Percentiles rank a stretch among this genome's conserved stretches.
phyloP scores from a whole-genome alignment of 2,113 vertebrate genomes.

The Isichthys henryi region DNA sequence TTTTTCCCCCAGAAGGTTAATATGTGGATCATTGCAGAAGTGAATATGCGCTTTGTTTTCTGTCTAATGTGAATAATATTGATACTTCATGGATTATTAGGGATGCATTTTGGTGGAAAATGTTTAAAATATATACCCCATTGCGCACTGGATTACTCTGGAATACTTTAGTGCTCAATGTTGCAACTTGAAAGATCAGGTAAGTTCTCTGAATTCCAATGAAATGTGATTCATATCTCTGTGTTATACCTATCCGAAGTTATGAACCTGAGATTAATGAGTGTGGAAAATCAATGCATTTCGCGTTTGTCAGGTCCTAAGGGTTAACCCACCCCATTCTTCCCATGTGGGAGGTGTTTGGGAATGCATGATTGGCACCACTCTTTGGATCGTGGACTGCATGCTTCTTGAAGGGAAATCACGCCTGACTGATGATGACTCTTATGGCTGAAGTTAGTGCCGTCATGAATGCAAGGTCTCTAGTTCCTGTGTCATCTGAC shows the following conservation, averaged over 20 bases:
- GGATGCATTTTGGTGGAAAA: neutral
- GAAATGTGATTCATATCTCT: no score
- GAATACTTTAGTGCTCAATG: no score
- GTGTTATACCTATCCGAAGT: neutral
- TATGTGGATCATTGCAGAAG: no score
- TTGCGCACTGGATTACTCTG: no score
- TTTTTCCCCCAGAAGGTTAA: no score
- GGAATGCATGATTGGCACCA: neutral
- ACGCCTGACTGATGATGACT: neutral
- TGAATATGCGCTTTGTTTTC: no score
- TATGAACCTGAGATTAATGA: neutral
- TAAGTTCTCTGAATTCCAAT: no score
- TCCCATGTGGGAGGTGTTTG: neutral
- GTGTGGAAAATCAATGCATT: neutral
- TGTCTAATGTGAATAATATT: no score
- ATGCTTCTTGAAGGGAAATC: neutral
- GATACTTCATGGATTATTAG: no score
- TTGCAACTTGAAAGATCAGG: no score
- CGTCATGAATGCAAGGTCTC: neutral
- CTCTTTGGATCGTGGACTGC: neutral
- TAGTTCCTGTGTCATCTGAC: neutral
- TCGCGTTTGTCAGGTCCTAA: neutral
- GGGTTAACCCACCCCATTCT: neutral
- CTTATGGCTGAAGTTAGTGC: neutral
- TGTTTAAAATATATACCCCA: no score